phyloP scores from a whole-genome alignment of 2,888 invertebrate species.

The Heteromyza rotundicornis region DNA sequence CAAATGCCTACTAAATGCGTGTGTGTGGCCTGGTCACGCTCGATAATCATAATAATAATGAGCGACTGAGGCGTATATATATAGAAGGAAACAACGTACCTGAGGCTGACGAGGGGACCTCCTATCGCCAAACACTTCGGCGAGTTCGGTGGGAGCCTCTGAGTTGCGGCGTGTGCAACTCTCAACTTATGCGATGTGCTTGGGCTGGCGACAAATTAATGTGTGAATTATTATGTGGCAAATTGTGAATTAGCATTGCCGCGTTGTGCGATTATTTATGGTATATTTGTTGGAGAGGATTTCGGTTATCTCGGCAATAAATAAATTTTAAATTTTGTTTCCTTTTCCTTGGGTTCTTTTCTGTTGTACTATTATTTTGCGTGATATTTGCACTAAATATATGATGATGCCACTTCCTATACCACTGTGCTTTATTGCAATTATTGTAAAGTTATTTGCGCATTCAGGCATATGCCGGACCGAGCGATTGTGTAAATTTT shows the following conservation, averaged over 20 bases:
- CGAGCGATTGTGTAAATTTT: constrained; percentile 49
- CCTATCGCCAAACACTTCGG: too few species aligned
- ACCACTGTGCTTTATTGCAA: constrained; percentile 3
- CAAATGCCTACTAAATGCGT: constrained; percentile 8
- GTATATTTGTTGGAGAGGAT: too few species aligned
- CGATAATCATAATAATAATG: constrained; percentile 38
- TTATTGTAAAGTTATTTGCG: constrained; percentile 7
- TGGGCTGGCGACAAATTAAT: constrained; percentile 37
- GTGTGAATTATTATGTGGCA: constrained; percentile 42
- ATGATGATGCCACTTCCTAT: too few species aligned
- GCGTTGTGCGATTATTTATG: constrained; percentile 19
- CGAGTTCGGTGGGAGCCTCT: too few species aligned
- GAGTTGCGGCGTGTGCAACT: not conserved
- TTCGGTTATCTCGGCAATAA: too few species aligned
- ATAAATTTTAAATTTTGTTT: too few species aligned
- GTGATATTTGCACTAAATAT: too few species aligned
- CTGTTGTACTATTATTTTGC: not conserved
- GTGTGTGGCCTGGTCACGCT: constrained; percentile 21
- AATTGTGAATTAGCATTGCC: constrained; percentile 39
- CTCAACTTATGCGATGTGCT: too few species aligned
- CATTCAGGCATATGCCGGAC: constrained; percentile 25
- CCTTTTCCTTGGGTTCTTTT: too few species aligned
- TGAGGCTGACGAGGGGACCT: too few species aligned
- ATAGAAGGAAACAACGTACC: too few species aligned
- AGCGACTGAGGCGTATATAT: constrained; percentile 15